Conservation (phyloP, 2,888 invertebrate species). For the Lasiommata megera region DNA sequence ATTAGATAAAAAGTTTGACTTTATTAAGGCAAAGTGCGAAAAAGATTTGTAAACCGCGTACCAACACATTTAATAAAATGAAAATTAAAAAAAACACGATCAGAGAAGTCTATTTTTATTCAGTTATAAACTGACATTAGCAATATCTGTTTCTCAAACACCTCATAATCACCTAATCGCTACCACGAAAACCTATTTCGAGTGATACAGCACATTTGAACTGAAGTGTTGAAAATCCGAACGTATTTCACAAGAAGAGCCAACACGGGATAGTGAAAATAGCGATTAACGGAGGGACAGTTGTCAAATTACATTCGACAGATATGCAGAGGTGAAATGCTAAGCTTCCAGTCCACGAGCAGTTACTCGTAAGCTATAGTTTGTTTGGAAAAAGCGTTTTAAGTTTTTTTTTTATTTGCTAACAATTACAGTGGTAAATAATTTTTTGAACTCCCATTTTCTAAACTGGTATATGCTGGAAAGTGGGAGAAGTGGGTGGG, state of each 20-base stretch:
- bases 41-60: too few relatives aligned
- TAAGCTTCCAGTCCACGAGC: not conserved
- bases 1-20: too few relatives aligned
- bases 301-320: slow-evolving; percentile 24
- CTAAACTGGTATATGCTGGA: too few relatives aligned
- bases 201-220: not conserved
- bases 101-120: too few relatives aligned
- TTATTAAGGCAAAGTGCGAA: too few relatives aligned
- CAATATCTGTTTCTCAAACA: not conserved
- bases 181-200: slow-evolving; percentile 20
- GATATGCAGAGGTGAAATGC: not conserved
- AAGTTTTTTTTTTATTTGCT: too few relatives aligned
- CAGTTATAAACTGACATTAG: too few relatives aligned
- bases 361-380: not conserved
- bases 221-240: slow-evolving; percentile 11
- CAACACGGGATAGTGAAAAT: slow-evolving; percentile 18
- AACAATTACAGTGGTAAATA: too few relatives aligned
- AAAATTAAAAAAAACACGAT: too few relatives aligned
- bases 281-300: slow-evolving; percentile 30
- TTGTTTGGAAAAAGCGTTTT: not conserved
- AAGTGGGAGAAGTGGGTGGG: too few relatives aligned
- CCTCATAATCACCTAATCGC: slow-evolving; percentile 19
- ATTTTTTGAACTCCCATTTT: too few relatives aligned
- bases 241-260: slow-evolving; percentile 6
- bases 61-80: too few relatives aligned